Percentiles rank a stretch among this genome's conserved stretches.
Evolutionary conservation across 2,888 invertebrate genomes (phyloP).

Genomic region (Neoascia interrupta): DNA sequence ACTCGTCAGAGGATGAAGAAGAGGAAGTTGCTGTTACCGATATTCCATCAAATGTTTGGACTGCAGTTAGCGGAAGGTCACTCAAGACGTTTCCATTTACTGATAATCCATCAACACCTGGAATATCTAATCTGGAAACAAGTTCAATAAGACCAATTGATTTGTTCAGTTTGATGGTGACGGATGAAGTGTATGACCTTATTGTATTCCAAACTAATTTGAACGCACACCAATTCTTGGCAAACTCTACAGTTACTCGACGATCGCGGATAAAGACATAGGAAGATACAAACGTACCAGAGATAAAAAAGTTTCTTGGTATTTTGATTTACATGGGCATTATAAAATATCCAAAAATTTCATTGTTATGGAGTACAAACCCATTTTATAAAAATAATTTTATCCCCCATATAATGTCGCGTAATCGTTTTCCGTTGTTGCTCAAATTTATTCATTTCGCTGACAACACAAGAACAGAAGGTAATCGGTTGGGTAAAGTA

Average conservation of each 20-base stretch:
- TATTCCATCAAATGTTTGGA: slow-evolving; percentile 9
- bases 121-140: slow-evolving; percentile 2
- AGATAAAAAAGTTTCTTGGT: slow-evolving; percentile 1
- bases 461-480: neutral
- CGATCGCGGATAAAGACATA: slow-evolving; percentile 10
- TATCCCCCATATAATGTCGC: slow-evolving; percentile 2
- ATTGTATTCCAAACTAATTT: slow-evolving; percentile 33
- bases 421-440: neutral
- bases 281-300: neutral
- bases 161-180: slow-evolving; percentile 35
- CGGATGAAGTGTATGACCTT: slow-evolving; percentile 31
- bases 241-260: slow-evolving; percentile 16
- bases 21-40: slow-evolving; percentile 11
- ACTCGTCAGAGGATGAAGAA: slow-evolving; percentile 18
- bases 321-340: neutral
- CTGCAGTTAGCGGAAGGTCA: neutral
- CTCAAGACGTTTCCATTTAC: no score
- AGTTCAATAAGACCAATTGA: slow-evolving; percentile 31
- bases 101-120: slow-evolving; percentile 2
- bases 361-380: neutral
- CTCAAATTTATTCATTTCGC: slow-evolving; percentile 4
- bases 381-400: neutral
- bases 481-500: slow-evolving; percentile 15
- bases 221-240: neutral
- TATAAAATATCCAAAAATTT: neutral